These are phyloP conservation scores for Papilio gigon DNA, from an alignment of 2,888 invertebrate species.

Conservation along the genomic window DNA sequence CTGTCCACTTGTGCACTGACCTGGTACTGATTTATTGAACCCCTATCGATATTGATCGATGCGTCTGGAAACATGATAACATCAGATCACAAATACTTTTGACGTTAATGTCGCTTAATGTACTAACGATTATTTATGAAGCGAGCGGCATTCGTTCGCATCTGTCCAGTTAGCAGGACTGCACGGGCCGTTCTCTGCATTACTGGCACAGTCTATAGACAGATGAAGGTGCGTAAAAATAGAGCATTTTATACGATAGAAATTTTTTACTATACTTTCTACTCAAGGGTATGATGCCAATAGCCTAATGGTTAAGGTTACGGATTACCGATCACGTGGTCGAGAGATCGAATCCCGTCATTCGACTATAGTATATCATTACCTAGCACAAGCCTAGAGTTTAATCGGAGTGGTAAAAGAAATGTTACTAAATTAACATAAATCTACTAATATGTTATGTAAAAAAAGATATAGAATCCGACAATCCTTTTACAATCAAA, in stretches of 20 bases:
- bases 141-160: not conserved
- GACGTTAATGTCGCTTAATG: constrained; percentile 7
- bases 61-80: constrained; percentile 60
- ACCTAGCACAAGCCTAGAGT: too few relatives aligned
- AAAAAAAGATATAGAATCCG: too few relatives aligned
- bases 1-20: constrained; percentile 70
- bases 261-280: too few relatives aligned
- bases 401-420: too few relatives aligned
- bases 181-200: not conserved
- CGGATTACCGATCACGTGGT: too few relatives aligned
- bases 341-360: too few relatives aligned
- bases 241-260: not conserved
- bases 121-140: constrained; percentile 3
- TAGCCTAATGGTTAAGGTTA: too few relatives aligned
- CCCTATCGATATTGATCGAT: constrained; percentile 73
- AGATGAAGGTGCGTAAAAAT: not conserved
- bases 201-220: not conserved
- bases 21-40: constrained; percentile 76
- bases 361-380: too few relatives aligned
- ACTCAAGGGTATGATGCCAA: too few relatives aligned
- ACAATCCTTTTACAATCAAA: too few relatives aligned
- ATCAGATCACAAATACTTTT: constrained; percentile 28
- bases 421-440: too few relatives aligned
- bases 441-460: too few relatives aligned
- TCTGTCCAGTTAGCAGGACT: not conserved